Conservation (phyloP, 64 coral and sea anemone genomes). For the Montipora sp. region DNA sequence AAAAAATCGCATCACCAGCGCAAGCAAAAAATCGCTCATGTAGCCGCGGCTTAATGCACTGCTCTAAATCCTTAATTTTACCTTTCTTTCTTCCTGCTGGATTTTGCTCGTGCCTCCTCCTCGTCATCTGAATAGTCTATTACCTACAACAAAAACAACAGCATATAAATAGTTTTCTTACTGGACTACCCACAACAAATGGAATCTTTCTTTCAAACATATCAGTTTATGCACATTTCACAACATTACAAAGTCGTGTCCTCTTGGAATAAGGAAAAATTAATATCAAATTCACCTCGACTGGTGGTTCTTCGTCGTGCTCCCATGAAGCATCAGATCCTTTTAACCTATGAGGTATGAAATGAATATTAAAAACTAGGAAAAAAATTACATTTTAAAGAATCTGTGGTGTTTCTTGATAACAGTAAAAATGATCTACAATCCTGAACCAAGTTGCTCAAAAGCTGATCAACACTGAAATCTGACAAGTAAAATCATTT, state of each 20-base stretch:
- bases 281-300: conserved; percentile 47
- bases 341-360: conserved; percentile 56
- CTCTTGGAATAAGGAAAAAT: not conserved
- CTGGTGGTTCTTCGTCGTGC: conserved; percentile 86
- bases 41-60: too few relatives aligned
- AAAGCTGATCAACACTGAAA: too few relatives aligned
- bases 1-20: too few relatives aligned
- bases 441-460: too few relatives aligned
- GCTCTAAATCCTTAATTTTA: not conserved
- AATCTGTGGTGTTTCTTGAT: too few relatives aligned
- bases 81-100: conserved; percentile 79
- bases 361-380: not conserved
- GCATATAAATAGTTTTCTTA: not conserved
- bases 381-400: not conserved
- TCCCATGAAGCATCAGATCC: conserved; percentile 97
- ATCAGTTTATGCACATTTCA: too few relatives aligned
- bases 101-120: conserved; percentile 74
- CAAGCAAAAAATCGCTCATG: too few relatives aligned
- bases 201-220: too few relatives aligned
- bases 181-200: too few relatives aligned
- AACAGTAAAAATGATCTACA: too few relatives aligned
- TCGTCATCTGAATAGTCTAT: conserved; percentile 93
- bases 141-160: conserved; percentile 15
- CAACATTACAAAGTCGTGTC: too few relatives aligned
- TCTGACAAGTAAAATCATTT: too few relatives aligned